Base-by-base conservation (phyloP, 2,797 vertebrate species). In the Channallabes apus region DNA sequence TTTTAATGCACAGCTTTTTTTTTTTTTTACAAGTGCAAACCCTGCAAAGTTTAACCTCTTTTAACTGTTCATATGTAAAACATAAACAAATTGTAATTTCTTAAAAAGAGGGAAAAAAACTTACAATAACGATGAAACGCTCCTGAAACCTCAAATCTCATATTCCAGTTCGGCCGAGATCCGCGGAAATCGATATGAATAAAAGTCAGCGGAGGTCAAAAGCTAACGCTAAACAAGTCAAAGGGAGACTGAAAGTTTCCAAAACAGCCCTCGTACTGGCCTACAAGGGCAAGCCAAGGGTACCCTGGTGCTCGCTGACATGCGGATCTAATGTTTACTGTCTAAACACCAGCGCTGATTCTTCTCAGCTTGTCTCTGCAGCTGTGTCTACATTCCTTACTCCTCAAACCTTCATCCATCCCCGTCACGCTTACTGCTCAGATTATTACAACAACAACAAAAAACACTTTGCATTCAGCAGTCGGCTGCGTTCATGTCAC, bases 251-350 rank as follows among this genome's bases (percentile, higher is more conserved):
- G 64, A 87, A 90, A 88, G 79, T 91, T 91, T 90, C 91, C 89
- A 91, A 91, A 91, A 90, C 88, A 90, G 87, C 86, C 84, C 86
- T 79, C 41, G 67, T 82, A 72, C 29, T 76, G 69, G 84, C 72
- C 29, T 78, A 79, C 89, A 91, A 88, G 90, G 90, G 86, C 88
- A 88, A 73, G 61, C 86, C 88, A 89, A 90, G 90, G 89, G 90
- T 87, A 88, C 84, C 82, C 85, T 80, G 84, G 61, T 29, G 84
- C 89, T 82, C 35, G 79, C 83, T 77, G 84, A 86, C 82, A 84
- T 86, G 20, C 32, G 54, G 41, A 58, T 87, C 78, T 79, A 27
- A 41, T 91, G 88, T 92, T 92, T 90, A 88, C 89, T 90, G 82
- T 90, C 82, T 82, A 91, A 92, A 92, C 90, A 91, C 82, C 14